Evolutionary conservation across 2,113 vertebrate genomes (phyloP), one percentile per base, ranked within the genome.

Genomic region (Cottus gobio): DNA sequence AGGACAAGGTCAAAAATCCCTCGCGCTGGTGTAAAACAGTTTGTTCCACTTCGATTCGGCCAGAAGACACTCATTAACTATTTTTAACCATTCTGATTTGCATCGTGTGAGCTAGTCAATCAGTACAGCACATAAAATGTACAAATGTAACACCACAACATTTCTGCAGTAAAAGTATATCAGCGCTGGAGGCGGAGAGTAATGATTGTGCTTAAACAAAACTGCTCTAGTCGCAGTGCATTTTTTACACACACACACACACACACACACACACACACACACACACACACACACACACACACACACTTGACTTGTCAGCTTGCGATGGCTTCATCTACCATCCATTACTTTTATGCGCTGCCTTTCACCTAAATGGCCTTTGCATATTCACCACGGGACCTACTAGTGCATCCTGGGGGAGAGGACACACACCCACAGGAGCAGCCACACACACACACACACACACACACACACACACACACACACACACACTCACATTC

Each of bases 361-460:
- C 93, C 93, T 96, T 96, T 97, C 96, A 96, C 87, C 95, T 96
- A 96, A 98, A 94, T 94, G 96, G 95, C 93, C 93, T 92, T 88
- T 96, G 96, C 94, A 93, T 97, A 97, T 97, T 97, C 96, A 96
- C 91, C 91, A 94, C 70, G 89, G 91, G 94, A 91, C 91, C 65
- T 63, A 56, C 81, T 86, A 56, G 80, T 88, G 84, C 84, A 80
- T 90, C 89, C 83, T 81, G 81, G 57, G 82, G 79, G 83, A 85
- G 75, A 85, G 77, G 75, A 85, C 76, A 73, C 71, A 58, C 77
- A 76, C 78, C 79, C 73, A 75, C 56, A 34, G 46, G 46, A 48
- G 46, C 42, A 44, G 13, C 15, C 69, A 71, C 75, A 77, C 82
- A 81, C 75, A 75, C 58, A 76, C 69, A 71, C 60, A 76, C 65